Base-by-base conservation (phyloP, 2,888 invertebrate species). In the Campoplex capitator region DNA sequence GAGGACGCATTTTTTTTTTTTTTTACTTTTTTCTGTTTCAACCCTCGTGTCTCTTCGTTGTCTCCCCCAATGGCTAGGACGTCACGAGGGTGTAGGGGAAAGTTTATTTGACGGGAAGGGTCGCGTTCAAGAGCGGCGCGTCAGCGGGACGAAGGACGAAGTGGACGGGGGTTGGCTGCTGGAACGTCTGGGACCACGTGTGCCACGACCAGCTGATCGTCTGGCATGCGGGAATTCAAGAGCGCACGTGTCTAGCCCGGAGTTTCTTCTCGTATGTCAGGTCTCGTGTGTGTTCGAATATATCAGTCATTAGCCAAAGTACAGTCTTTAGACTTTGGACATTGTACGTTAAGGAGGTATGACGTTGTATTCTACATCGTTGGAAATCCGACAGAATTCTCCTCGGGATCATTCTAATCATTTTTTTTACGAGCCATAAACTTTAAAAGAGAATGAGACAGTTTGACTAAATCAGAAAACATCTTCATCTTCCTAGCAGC, bases 161-260 rank as follows among this genome's bases (percentile, higher is more conserved):
- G 16, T 42, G 70, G 58, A 45, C 32, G 74, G 32, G 77, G 78
- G 62, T 68, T 67, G 85, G 76, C 56, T 78, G 77, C 68, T 75
- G 85, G 71, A 81, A 88, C 80, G 85, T 84, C 79, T 77, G 79
- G 88, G 84, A 88, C 89, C 90, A 89, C 88, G 89, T 88, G 88
- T 83, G 80, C 71, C 73, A 62, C 79, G 67, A 86, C 75, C 89
- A 90, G 90, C 90, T 90, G 90, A 90, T 90, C 88, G 86, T 83
- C 87, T 84, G 78, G 81, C 67, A 79, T 83, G 84, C 82, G 83
- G 84, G 86, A 80, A 85, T 80, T 76, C 86, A 77, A 84, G 74
- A 70, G 82, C 80, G 82, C 82, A 85, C 83, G 85, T 82, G 83
- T 85, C 45, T 42, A 75, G 35, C 68, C 48, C 82, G 38, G 28